Evolutionary conservation across 2,113 vertebrate genomes (phyloP).

Genomic region (Dicerorhinus sumatrensis): DNA sequence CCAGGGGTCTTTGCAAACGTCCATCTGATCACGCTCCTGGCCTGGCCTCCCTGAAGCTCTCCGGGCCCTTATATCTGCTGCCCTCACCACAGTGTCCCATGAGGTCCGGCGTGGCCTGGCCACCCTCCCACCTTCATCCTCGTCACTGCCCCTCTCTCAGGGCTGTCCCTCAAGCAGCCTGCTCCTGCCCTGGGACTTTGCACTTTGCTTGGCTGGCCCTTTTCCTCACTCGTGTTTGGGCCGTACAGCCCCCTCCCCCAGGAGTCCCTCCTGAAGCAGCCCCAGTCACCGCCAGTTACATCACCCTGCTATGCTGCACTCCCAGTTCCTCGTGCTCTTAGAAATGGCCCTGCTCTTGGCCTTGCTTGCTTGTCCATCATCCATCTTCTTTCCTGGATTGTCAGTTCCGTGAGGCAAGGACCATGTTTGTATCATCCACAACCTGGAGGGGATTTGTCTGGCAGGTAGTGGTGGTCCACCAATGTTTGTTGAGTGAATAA

Average conservation of each 20-base stretch:
- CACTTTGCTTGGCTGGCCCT: background rate
- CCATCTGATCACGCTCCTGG: background rate
- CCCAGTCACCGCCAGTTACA: no score
- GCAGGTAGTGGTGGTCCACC: rapidly evolving
- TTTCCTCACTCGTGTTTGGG: background rate
- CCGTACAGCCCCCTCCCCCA: background rate
- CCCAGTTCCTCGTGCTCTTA: background rate
- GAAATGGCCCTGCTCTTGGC: background rate
- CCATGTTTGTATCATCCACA: no score
- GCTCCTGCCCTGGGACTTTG: background rate
- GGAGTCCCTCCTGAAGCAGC: background rate
- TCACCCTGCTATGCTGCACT: rapidly evolving
- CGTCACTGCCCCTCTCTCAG: background rate
- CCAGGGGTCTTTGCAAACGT: background rate
- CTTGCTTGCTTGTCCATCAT: background rate
- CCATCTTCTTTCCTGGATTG: background rate
- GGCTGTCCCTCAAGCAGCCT: no score
- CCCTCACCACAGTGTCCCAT: background rate
- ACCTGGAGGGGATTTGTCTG: background rate
- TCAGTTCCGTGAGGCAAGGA: background rate
- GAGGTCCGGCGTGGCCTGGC: background rate
- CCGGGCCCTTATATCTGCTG: background rate
- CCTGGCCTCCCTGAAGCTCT: background rate
- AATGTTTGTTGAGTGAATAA: background rate
- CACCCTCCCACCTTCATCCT: rapidly evolving